These are phyloP conservation scores for Heliconius congener DNA, from an alignment of 1,140 invertebrate species.

Conservation along the genomic window DNA sequence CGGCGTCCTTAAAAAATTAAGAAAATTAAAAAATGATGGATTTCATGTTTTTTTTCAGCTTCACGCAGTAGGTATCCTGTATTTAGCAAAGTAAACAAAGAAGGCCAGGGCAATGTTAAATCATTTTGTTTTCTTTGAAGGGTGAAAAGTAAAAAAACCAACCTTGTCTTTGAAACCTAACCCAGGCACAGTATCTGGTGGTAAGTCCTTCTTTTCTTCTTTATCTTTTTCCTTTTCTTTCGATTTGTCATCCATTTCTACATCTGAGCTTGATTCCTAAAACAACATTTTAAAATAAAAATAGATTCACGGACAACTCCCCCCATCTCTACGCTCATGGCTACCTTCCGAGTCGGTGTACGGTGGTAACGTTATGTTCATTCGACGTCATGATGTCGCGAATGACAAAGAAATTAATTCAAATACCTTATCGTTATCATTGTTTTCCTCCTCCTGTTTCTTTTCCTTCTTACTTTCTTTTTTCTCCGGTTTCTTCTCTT, in stretches of 20 bases:
- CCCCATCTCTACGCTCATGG: no score
- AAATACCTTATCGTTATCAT: conserved; percentile 42
- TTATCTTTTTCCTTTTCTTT: conserved; percentile 48
- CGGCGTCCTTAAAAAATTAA: conserved; percentile 50
- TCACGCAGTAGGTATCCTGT: not conserved
- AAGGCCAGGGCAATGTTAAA: not conserved
- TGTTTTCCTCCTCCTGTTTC: conserved; percentile 52
- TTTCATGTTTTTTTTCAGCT: not conserved
- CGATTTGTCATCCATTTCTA: conserved; percentile 71
- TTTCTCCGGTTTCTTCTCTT: conserved; percentile 64
- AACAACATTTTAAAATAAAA: conserved; percentile 13
- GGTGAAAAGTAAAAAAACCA: not conserved
- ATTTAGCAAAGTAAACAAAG: not conserved
- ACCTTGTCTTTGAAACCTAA: conserved; percentile 85
- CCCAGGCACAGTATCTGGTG: conserved; percentile 82
- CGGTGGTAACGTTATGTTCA: no score
- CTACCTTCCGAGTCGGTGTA: no score
- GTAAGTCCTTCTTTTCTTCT: conserved; percentile 60
- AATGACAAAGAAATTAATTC: not conserved
- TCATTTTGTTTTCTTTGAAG: not conserved
- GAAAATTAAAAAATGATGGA: not conserved
- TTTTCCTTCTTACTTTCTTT: conserved; percentile 65
- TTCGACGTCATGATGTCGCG: no score
- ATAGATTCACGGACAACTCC: no score
- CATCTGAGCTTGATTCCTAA: conserved; percentile 63